Percentiles rank a stretch among this genome's conserved stretches.
Evolutionary conservation across 2,888 invertebrate genomes (phyloP).

Genomic region (Nematopogon swammerdamellus): DNA sequence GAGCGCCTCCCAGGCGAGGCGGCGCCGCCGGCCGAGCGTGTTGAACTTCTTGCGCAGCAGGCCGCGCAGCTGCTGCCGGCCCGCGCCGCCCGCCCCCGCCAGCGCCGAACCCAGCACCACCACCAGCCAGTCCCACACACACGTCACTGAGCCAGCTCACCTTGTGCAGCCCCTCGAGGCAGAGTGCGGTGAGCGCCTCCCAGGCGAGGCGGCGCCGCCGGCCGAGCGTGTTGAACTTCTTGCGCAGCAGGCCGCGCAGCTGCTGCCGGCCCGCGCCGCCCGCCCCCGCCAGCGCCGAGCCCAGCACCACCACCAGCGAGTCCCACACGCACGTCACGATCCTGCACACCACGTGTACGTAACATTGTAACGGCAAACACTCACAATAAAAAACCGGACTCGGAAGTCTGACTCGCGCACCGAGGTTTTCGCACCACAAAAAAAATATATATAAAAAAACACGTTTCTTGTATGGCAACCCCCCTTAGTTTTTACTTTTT

Average conservation of each 20-base stretch:
- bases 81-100: constrained; percentile 49
- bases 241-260: constrained; percentile 53
- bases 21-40: constrained; percentile 39
- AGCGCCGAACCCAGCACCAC: constrained; percentile 80
- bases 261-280: constrained; percentile 36
- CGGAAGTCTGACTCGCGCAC: no score
- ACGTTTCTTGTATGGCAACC: no score
- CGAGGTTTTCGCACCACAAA: no score
- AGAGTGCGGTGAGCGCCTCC: constrained; percentile 79
- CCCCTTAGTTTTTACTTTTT: no score
- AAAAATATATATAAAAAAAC: no score
- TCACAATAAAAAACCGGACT: no score
- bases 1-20: constrained; percentile 62
- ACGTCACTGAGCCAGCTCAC: constrained; percentile 59
- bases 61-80: constrained; percentile 40
- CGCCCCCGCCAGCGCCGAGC: constrained; percentile 69
- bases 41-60: constrained; percentile 58
- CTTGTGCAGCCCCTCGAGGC: constrained; percentile 87
- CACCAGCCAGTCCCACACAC: constrained; percentile 91
- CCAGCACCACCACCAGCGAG: constrained; percentile 84
- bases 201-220: constrained; percentile 42
- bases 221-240: constrained; percentile 48
- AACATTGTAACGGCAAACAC: no score
- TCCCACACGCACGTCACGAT: constrained; percentile 91
- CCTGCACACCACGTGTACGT: no score